These are phyloP conservation scores for Dryas iulia DNA, from an alignment of 1,140 invertebrate species.

Conservation along the genomic window DNA sequence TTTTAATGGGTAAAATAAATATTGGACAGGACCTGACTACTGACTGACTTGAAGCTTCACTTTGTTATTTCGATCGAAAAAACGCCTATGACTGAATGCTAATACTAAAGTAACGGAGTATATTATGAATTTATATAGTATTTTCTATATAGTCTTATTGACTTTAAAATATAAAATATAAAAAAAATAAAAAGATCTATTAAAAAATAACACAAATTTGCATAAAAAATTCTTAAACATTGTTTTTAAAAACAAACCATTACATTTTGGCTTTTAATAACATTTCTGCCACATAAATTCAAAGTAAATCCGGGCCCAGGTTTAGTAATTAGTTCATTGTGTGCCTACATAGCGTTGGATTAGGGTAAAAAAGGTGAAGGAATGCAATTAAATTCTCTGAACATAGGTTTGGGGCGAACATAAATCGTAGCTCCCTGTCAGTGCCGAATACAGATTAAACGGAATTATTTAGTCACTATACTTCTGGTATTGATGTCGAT, in stretches of 20 bases:
- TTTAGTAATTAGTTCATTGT: conserved; percentile 41
- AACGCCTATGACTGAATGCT: too few relatives aligned
- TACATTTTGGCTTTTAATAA: conserved; percentile 47
- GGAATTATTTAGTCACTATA: conserved; percentile 15
- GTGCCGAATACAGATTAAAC: conserved; percentile 29
- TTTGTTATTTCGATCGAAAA: too few relatives aligned
- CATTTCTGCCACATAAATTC: conserved; percentile 53
- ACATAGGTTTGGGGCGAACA: conserved; percentile 19
- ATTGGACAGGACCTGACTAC: too few relatives aligned
- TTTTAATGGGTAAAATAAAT: too few relatives aligned
- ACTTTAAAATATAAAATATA: neutral
- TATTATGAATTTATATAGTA: too few relatives aligned
- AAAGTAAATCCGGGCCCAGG: conserved; percentile 28
- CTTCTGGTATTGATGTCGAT: neutral
- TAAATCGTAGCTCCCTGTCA: conserved; percentile 30
- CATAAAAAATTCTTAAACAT: conserved; percentile 5
- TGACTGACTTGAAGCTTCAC: too few relatives aligned
- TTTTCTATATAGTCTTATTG: too few relatives aligned
- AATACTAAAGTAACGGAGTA: too few relatives aligned
- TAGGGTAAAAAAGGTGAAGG: conserved; percentile 37
- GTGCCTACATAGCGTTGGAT: conserved; percentile 31
- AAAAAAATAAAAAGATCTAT: neutral
- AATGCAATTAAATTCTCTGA: conserved; percentile 35
- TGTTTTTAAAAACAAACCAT: neutral
- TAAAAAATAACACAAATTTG: too few relatives aligned